phyloP scores from a whole-genome alignment of 2,797 vertebrate species.

The Dendrocincla tyrannina region DNA sequence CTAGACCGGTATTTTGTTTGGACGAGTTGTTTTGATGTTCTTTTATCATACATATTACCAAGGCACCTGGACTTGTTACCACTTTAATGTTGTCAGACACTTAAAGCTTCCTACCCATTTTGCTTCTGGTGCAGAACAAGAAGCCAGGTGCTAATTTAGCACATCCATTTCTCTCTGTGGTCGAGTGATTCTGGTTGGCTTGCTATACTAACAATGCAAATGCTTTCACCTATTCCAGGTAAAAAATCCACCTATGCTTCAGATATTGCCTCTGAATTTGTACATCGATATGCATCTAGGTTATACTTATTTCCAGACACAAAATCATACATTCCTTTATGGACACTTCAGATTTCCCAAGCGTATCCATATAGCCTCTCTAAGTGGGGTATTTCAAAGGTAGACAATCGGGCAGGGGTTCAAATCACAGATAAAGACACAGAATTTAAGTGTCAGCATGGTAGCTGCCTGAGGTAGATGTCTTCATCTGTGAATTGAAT shows the following conservation, averaged over 20 bases:
- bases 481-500: background rate
- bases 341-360: background rate
- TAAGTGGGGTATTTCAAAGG: background rate
- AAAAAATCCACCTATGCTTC: background rate
- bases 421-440: background rate
- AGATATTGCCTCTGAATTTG: background rate
- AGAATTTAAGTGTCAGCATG: background rate
- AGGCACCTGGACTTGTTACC: background rate
- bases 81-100: background rate
- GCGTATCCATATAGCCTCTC: background rate
- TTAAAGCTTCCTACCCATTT: background rate
- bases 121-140: background rate
- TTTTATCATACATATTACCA: background rate
- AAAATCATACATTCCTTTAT: background rate
- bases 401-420: background rate
- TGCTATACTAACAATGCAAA: background rate
- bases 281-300: background rate
- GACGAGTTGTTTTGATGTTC: background rate
- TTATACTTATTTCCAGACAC: background rate
- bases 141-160: background rate
- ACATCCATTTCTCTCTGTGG: background rate
- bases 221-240: background rate
- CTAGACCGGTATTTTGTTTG: background rate
- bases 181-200: background rate
- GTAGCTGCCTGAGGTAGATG: background rate